A percentile compares a stretch with the other conserved stretches of the same genome.
Evolutionary conservation across 1,140 invertebrate genomes (phyloP).

Genomic region (Ctenoplectra terminalis): DNA sequence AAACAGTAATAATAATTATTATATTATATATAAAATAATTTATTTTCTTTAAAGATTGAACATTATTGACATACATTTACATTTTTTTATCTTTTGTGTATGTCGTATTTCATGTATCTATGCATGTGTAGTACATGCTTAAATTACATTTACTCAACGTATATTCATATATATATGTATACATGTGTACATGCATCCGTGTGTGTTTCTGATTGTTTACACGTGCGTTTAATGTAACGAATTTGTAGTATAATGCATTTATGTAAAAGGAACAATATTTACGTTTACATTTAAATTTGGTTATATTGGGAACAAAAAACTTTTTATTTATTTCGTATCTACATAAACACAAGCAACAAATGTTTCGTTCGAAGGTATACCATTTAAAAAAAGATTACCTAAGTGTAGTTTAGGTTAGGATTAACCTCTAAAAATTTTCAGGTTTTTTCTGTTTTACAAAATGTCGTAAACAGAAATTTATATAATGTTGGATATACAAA

Average conservation of each 20-base stretch:
- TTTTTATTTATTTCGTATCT: background rate
- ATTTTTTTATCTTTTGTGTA: no score
- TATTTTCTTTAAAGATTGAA: no score
- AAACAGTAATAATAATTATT: no score
- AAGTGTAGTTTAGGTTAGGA: constrained; percentile 33
- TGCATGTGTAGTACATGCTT: no score
- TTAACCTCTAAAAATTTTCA: constrained; percentile 34
- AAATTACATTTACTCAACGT: no score
- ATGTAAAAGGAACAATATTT: background rate
- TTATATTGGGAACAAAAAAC: background rate
- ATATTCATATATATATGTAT: no score
- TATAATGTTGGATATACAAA: background rate
- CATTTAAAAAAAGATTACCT: background rate
- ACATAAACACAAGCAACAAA: constrained; percentile 39
- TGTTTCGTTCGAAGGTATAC: constrained; percentile 65
- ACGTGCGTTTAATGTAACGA: background rate
- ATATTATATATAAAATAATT: no score
- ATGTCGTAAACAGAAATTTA: background rate
- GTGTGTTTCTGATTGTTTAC: background rate
- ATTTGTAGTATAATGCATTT: background rate
- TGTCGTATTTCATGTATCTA: no score
- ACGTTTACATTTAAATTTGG: background rate
- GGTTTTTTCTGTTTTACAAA: constrained; percentile 40
- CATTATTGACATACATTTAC: no score
- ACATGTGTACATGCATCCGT: no score